These are phyloP conservation scores for Whitmania pigra DNA, from an alignment of 1,140 invertebrate species.

Conservation along the genomic window DNA sequence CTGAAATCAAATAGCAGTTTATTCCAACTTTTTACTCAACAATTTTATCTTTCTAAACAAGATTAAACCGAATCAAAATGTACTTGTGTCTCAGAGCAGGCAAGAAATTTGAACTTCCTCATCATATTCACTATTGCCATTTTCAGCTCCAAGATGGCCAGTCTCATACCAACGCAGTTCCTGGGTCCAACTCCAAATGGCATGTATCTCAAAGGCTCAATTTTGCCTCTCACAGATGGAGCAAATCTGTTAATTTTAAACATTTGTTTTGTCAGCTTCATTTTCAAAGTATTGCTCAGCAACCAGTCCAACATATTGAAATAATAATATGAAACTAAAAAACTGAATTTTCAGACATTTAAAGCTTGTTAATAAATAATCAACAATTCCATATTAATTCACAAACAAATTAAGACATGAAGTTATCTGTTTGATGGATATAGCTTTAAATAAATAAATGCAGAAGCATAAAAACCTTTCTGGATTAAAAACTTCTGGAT, in stretches of 20 bases:
- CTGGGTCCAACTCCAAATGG: slow-evolving; percentile 49
- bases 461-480: slow-evolving; percentile 29
- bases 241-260: slow-evolving; percentile 22
- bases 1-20: too few relatives aligned
- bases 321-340: neutral
- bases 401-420: too few relatives aligned
- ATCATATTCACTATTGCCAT: slow-evolving; percentile 44
- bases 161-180: slow-evolving; percentile 50
- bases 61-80: neutral
- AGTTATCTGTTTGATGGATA: too few relatives aligned
- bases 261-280: neutral
- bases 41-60: neutral
- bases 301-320: too few relatives aligned
- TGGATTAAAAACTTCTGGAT: slow-evolving; percentile 42
- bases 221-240: slow-evolving; percentile 26
- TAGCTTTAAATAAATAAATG: too few relatives aligned
- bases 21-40: too few relatives aligned
- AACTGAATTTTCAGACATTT: neutral
- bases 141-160: slow-evolving; percentile 56
- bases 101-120: slow-evolving; percentile 29
- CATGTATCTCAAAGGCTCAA: slow-evolving; percentile 38
- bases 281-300: too few relatives aligned
- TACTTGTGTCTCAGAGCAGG: slow-evolving; percentile 26
- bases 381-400: too few relatives aligned
- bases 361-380: neutral